A percentile compares a stretch with the other conserved stretches of the same genome.
Conservation (phyloP, 2,888 invertebrate species). For the Aleiodes leptofemur region DNA sequence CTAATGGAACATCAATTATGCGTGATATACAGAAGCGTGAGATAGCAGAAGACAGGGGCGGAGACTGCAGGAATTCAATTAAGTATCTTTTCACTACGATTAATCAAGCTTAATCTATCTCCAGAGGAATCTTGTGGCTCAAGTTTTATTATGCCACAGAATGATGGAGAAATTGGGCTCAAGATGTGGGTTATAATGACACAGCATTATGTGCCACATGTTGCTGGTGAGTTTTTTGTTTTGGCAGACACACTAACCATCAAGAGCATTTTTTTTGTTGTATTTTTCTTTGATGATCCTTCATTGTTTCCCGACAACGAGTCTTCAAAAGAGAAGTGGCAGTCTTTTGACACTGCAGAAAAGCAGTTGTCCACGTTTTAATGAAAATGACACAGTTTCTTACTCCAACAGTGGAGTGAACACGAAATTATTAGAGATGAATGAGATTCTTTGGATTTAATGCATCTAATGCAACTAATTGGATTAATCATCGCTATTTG, state of each 20-base stretch:
- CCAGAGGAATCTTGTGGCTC: neutral
- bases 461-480: no score
- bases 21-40: conserved; percentile 17
- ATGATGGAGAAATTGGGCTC: conserved; percentile 11
- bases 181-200: conserved; percentile 29
- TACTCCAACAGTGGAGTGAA: no score
- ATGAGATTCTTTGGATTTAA: no score
- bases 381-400: no score
- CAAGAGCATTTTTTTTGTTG: conserved; percentile 21
- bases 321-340: no score
- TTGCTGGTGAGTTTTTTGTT: conserved; percentile 58
- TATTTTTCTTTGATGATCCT: neutral
- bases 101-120: conserved; percentile 52
- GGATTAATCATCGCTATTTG: no score
- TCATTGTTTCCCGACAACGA: neutral
- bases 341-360: no score
- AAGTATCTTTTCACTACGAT: conserved; percentile 51
- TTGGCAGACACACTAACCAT: conserved; percentile 23
- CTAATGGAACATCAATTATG: conserved; percentile 20
- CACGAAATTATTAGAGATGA: no score
- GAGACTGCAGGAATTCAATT: conserved; percentile 53
- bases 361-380: no score
- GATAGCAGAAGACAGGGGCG: conserved; percentile 15
- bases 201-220: conserved; percentile 67
- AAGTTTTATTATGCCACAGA: conserved; percentile 12